Base-by-base conservation (phyloP, 2,113 vertebrate genomes). In the Lepus americanus region DNA sequence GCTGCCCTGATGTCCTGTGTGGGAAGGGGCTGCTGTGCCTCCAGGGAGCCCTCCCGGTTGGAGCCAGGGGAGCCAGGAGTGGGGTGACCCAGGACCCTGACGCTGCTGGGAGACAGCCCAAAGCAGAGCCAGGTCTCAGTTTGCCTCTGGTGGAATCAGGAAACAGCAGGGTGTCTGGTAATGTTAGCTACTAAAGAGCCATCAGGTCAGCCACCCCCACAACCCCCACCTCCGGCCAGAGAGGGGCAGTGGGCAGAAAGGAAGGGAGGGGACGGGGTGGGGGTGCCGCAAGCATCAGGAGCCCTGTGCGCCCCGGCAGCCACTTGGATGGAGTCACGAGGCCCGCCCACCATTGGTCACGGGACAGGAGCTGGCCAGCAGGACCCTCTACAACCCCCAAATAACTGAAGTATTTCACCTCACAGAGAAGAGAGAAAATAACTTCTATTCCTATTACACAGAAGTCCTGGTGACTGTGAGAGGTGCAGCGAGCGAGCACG, bases 371-470 rank as follows among this genome's bases (percentile, higher is more conserved):
- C 23, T 25, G 20, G 16, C 20, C 10, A 4, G 55, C 69, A 67
- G 4, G 0, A 23, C 78, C 78, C 66, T 66, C 0, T 7, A 33
- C 3, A 31, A 8, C 66, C 55, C 39, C 81, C 73, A n/a, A 0
- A 7, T 72, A 14, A 33, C 5, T 11, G 1, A 39, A 3, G 12
- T 3, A 0, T n/a, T 92, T 55, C 36, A n/a, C 86, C 84, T 70
- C 16, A 33, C 67, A 72, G 84, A 73, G 95, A 5, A 23, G 69
- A 51, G 23, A 92, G 36, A 53, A 17, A 72, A n/a, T 49, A 6
- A 61, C 67, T 90, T 49, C 9, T 82, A 20, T 66, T 96, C 80
- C 92, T 74, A 0, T 33, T 73, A 29, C 39, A 80, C 92, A 84
- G 39, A 90, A 92, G 49, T 31, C 27, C 23, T 86, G 20, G 89